Evolutionary conservation across 2,797 vertebrate species (phyloP), one percentile per base, ranked within the genome.

Genomic region (Peromyscus attwateri): DNA sequence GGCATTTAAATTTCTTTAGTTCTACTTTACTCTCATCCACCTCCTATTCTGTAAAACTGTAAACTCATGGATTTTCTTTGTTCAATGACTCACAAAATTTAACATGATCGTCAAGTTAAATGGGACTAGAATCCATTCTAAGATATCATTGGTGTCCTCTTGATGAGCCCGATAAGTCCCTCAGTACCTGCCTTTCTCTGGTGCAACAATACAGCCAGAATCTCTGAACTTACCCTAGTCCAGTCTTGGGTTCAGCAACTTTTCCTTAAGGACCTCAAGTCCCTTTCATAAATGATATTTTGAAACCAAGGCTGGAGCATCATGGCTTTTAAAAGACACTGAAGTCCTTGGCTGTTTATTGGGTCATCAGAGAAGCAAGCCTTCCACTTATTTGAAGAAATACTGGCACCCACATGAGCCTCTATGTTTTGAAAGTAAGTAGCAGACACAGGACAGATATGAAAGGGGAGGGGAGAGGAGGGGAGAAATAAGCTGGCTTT

Each of bases 221-320:
- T 68, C 52, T 83, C n/a, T 82, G 11, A 76, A 52, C 34, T 88
- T 94, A 75, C 16, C 19, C 49, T 60, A 27, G 17, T 17, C 34
- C 14, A 64, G 49, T 85, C 17, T 43, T 94, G 49, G 1, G 27
- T 9, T 64, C 13, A 57, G 31, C 9, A 66, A 46, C 12, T 62
- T 89, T 91, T n/a, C 31, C 19, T 64, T 64, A 79, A 87, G 75
- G 57, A 55, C 21, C 89, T 87, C 70, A 92, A 31, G 8, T 31
- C 80, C 55, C 9, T 76, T 95, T 95, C 68, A 62, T 79, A 77
- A 70, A 49, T 83, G 73, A 8, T 70, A 82, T 82, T 85, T 92
- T 94, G 91, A 80, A 97, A 89, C 87, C 37, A 83, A 89, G 76
- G 49, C 64, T 81, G 21, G 16, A 27, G 10, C 21, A 9, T 64